Evolutionary conservation across 2,888 invertebrate species (phyloP).

Genomic region (Lasius fuliginosus): DNA sequence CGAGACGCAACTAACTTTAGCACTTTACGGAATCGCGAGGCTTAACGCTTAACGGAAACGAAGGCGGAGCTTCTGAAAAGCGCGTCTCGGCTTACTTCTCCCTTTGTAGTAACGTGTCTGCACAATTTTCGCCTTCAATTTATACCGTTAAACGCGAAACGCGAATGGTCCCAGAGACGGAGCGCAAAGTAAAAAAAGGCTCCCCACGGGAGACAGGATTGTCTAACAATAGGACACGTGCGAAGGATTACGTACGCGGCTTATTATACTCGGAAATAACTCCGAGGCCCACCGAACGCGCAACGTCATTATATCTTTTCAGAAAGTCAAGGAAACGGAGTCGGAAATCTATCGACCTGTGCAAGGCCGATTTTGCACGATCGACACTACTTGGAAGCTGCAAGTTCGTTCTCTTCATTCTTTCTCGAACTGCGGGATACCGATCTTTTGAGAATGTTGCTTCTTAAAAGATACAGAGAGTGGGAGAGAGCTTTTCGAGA

Average conservation of each 20-base stretch:
- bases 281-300: background rate
- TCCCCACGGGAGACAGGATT: background rate
- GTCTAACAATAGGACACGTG: background rate
- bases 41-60: background rate
- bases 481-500: background rate
- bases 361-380: background rate
- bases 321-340: background rate
- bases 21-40: background rate
- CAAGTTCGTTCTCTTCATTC: background rate
- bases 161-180: background rate
- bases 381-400: background rate
- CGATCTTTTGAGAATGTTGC: background rate
- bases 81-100: background rate
- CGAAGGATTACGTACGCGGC: conserved; percentile 23
- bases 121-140: conserved; percentile 19
- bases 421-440: background rate
- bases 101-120: background rate
- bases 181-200: background rate
- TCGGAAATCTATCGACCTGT: background rate
- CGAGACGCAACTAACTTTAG: background rate
- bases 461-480: background rate
- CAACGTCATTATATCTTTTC: conserved; percentile 30
- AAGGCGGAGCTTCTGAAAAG: background rate
- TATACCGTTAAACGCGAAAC: background rate
- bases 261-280: conserved; percentile 47